Conservation (phyloP, 2,797 vertebrate species). For the Danio choprae region DNA sequence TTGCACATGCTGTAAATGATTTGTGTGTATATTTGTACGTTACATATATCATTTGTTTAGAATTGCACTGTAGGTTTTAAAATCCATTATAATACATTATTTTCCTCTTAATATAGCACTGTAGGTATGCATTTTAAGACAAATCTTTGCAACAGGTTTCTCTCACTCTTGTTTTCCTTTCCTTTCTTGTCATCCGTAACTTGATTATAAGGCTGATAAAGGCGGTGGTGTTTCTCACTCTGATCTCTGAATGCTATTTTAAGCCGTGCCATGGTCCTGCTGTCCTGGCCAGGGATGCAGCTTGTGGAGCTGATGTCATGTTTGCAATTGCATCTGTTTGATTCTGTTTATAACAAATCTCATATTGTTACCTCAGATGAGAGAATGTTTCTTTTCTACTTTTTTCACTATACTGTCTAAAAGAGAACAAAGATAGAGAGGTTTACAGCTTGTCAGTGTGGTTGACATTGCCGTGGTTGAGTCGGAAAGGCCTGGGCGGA, state of each 20-base stretch:
- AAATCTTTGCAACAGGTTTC: constrained; percentile 2
- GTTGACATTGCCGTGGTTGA: constrained; percentile 32
- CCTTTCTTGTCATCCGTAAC: constrained; percentile 29
- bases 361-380: constrained; percentile 14
- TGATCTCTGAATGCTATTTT: constrained; percentile 47
- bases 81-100: neutral
- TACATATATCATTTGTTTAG: neutral
- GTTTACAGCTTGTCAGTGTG: constrained; percentile 33
- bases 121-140: neutral
- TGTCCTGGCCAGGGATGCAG: constrained; percentile 41
- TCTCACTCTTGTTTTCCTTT: neutral
- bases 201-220: constrained; percentile 56
- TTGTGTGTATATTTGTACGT: neutral
- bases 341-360: constrained; percentile 38
- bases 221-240: constrained; percentile 20
- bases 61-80: neutral
- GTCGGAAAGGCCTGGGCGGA: constrained; percentile 38
- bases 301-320: constrained; percentile 35
- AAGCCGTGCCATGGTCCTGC: constrained; percentile 25
- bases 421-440: constrained; percentile 31
- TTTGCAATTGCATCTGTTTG: constrained; percentile 17
- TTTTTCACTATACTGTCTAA: neutral
- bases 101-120: neutral
- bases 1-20: neutral
- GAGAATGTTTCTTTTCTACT: constrained; percentile 15